Conservation (phyloP, 2,888 invertebrate genomes). For the Fabriciana adippe region DNA sequence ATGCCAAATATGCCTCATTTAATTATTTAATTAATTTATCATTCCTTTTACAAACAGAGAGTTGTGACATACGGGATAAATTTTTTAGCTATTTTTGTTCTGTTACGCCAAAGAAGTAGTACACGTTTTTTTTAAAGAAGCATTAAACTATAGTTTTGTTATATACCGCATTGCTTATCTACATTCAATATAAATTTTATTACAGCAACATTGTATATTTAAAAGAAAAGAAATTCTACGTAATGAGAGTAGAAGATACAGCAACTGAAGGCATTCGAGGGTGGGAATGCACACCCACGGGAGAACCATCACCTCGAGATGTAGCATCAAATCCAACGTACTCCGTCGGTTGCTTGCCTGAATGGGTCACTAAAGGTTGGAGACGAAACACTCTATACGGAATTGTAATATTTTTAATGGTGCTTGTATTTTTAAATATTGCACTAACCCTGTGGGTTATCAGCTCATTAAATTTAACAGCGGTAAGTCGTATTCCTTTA, state of each 20-base stretch:
- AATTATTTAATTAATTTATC: too few species aligned
- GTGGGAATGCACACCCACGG: constrained; percentile 75
- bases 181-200: too few species aligned
- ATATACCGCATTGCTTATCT: neutral
- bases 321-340: constrained; percentile 44
- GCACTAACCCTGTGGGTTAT: constrained; percentile 98
- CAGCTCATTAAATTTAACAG: constrained; percentile 95
- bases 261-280: constrained; percentile 58
- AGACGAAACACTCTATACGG: constrained; percentile 95
- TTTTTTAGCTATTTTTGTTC: too few species aligned
- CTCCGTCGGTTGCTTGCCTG: constrained; percentile 54
- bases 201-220: too few species aligned
- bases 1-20: too few species aligned
- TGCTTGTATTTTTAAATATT: constrained; percentile 95
- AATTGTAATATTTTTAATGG: constrained; percentile 90
- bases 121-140: neutral
- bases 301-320: constrained; percentile 58
- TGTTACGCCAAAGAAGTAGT: too few species aligned
- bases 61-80: too few species aligned
- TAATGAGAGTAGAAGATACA: constrained; percentile 48
- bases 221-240: neutral
- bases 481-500: constrained; percentile 84
- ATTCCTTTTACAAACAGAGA: too few species aligned
- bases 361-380: constrained; percentile 86
- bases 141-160: neutral